Evolutionary conservation across 1,140 invertebrate genomes (phyloP).

Genomic region (Drosophila azteca): DNA sequence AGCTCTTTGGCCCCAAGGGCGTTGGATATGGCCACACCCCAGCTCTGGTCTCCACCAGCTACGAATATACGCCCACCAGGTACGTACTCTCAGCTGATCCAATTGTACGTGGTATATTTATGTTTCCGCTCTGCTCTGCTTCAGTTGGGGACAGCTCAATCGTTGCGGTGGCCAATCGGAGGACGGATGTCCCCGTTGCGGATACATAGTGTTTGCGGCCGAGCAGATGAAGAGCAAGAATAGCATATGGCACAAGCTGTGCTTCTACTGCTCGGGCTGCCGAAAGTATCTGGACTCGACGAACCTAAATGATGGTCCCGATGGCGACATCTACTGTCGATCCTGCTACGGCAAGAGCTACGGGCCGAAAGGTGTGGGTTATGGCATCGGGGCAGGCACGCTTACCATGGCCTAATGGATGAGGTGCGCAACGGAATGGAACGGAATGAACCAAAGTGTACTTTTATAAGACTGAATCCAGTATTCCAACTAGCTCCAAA

Average conservation of each 20-base stretch:
- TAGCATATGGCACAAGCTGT: conserved; percentile 96
- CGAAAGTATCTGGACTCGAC: conserved; percentile 95
- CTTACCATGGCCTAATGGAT: conserved; percentile 87
- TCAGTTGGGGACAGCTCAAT: conserved; percentile 39
- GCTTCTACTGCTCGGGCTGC: conserved; percentile 97
- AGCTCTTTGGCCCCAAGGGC: conserved; percentile 94
- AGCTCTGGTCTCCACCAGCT: conserved; percentile 91
- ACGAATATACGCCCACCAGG: conserved; percentile 86
- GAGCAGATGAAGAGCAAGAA: conserved; percentile 97
- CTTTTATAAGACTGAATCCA: conserved; percentile 2
- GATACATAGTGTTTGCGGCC: conserved; percentile 94
- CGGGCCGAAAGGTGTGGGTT: conserved; percentile 97
- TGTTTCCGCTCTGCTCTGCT: background rate
- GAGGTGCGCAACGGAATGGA: background rate
- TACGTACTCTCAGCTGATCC: background rate
- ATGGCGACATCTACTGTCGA: conserved; percentile 97
- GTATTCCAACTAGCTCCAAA: conserved; percentile 25
- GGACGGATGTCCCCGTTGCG: conserved; percentile 91
- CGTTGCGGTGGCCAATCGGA: conserved; percentile 63
- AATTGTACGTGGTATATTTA: background rate
- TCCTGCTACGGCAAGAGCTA: conserved; percentile 96
- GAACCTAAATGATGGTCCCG: conserved; percentile 95
- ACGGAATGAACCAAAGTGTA: conserved; percentile 32
- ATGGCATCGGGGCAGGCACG: conserved; percentile 93
- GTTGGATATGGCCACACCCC: conserved; percentile 94